Evolutionary conservation across 2,888 invertebrate species (phyloP).

Genomic region (Lymantria dispar): DNA sequence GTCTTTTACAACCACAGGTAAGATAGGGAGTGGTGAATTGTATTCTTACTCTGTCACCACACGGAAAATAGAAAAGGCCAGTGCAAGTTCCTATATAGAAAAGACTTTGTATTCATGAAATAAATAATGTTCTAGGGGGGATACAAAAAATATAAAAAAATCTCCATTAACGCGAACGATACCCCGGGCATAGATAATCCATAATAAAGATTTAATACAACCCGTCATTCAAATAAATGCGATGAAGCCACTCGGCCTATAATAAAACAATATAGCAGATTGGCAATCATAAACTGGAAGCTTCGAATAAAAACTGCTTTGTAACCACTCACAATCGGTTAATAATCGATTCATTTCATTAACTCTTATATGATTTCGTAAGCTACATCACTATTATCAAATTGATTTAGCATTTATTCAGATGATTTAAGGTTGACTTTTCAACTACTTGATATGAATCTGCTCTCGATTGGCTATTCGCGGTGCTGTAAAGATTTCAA

Average conservation of each 20-base stretch:
- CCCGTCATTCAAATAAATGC: background rate
- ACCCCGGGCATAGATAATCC: no score
- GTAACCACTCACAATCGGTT: conserved; percentile 32
- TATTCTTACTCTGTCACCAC: no score
- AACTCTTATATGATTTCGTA: conserved; percentile 31
- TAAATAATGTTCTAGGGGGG: no score
- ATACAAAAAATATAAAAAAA: no score
- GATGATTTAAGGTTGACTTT: conserved; percentile 6
- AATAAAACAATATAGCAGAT: conserved; percentile 25
- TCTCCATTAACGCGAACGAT: no score
- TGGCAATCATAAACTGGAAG: conserved; percentile 24
- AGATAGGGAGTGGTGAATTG: no score
- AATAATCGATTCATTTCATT: conserved; percentile 53
- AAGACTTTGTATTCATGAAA: no score
- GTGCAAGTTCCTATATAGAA: no score
- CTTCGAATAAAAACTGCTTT: conserved; percentile 28
- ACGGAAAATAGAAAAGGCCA: no score
- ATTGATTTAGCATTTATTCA: conserved; percentile 8
- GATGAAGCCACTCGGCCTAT: background rate
- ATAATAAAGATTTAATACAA: background rate
- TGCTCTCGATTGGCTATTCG: conserved; percentile 33
- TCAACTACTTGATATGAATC: conserved; percentile 16
- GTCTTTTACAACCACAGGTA: no score
- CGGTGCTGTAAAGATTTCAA: conserved; percentile 47
- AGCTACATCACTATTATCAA: conserved; percentile 1